Evolutionary conservation across 2,888 invertebrate genomes (phyloP).

Genomic region (Caenorhabditis uteleia): DNA sequence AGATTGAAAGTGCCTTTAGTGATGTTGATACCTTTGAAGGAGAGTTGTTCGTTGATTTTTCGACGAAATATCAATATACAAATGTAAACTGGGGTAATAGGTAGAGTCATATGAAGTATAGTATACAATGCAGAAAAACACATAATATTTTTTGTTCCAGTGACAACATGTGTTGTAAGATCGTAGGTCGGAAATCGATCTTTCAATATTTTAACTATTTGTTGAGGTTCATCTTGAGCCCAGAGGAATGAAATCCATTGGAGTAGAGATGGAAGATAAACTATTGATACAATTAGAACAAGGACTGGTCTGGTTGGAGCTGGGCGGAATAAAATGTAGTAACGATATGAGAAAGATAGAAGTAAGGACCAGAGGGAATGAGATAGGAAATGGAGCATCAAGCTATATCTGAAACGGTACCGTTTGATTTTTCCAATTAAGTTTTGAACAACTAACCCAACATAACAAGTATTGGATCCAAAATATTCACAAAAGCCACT

Average conservation of each 20-base stretch:
- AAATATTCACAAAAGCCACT: slow-evolving; percentile 4
- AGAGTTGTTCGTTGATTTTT: slow-evolving; percentile 9
- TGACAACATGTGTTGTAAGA: slow-evolving; percentile 13
- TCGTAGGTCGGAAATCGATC: slow-evolving; percentile 27
- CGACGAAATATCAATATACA: slow-evolving; percentile 12
- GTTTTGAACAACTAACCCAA: slow-evolving; percentile 1
- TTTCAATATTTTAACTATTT: background rate
- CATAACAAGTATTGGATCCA: background rate
- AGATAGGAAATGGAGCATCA: slow-evolving; percentile 14
- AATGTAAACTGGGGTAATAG: slow-evolving; percentile 41
- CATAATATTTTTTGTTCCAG: slow-evolving; percentile 26
- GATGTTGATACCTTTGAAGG: slow-evolving; percentile 4
- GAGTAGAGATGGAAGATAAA: slow-evolving; percentile 4
- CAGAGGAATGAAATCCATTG: slow-evolving; percentile 3
- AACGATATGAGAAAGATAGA: slow-evolving; percentile 15
- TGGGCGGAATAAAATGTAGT: slow-evolving; percentile 3
- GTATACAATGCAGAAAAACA: slow-evolving; percentile 29
- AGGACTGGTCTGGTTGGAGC: background rate
- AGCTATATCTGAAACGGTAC: slow-evolving; percentile 9
- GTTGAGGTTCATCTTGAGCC: slow-evolving; percentile 3
- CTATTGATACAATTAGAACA: background rate
- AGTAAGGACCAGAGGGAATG: slow-evolving; percentile 14
- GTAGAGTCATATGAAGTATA: slow-evolving; percentile 43
- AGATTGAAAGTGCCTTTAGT: slow-evolving; percentile 17
- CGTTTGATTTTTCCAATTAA: no score